phyloP scores from a whole-genome alignment of 2,888 invertebrate genomes.

The Andricus quercusramuli region DNA sequence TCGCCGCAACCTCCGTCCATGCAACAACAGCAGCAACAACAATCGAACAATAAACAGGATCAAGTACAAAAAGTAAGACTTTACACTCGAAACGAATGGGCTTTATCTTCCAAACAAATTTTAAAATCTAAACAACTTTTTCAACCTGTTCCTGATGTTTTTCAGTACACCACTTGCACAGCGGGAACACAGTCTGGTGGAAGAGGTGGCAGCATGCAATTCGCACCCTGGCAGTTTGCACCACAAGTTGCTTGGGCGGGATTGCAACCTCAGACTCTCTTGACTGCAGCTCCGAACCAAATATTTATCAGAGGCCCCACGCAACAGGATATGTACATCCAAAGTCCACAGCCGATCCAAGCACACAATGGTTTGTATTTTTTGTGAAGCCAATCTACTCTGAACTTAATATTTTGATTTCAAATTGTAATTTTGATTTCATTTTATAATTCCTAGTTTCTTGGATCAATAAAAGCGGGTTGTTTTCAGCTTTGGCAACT shows the following conservation, averaged over 20 bases:
- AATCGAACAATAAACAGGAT: conserved; percentile 73
- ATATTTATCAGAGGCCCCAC: conserved; percentile 89
- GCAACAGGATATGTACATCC: conserved; percentile 93
- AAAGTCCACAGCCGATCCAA: conserved; percentile 86
- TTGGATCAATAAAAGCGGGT: not conserved
- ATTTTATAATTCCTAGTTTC: conserved; percentile 21
- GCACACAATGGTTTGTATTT: conserved; percentile 84
- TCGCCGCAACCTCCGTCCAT: conserved; percentile 80
- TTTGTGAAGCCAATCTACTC: not conserved
- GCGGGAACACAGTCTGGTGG: conserved; percentile 73
- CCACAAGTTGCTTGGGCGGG: conserved; percentile 90
- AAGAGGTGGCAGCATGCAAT: conserved; percentile 83
- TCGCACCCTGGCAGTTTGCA: conserved; percentile 87
- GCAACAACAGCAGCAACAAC: conserved; percentile 73
- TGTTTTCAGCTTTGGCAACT: conserved; percentile 72
- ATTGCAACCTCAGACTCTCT: conserved; percentile 84
- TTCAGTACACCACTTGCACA: conserved; percentile 77
- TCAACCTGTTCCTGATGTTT: conserved; percentile 15
- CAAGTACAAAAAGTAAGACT: conserved; percentile 74
- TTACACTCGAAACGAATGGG: not conserved
- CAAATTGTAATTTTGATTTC: not conserved
- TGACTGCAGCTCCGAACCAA: conserved; percentile 86
- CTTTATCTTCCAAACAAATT: conserved; percentile 11
- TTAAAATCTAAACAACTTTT: conserved; percentile 17
- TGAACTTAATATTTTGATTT: not conserved